A percentile compares a stretch with the other conserved stretches of the same genome.
These are phyloP conservation scores for Mythimna loreyi DNA, from an alignment of 2,888 invertebrate species.

Conservation along the genomic window DNA sequence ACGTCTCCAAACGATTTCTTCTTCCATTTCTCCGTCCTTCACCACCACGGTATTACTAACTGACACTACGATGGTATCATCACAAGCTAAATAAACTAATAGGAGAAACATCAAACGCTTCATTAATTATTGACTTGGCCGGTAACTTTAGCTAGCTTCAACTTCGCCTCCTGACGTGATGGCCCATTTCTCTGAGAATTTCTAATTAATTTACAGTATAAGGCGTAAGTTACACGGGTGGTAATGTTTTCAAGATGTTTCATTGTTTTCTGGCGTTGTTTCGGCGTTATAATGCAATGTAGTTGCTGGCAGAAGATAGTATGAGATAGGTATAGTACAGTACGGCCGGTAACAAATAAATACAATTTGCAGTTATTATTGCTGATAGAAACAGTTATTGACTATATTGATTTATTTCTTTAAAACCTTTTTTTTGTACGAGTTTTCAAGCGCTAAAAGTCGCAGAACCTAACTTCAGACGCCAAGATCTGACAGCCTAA, in stretches of 20 bases:
- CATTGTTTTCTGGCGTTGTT: background rate
- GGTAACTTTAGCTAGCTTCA: conserved; percentile 11
- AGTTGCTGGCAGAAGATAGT: too few species aligned
- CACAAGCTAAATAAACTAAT: conserved; percentile 21
- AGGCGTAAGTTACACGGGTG: background rate
- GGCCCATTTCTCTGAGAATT: conserved; percentile 27
- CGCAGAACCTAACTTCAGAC: too few species aligned
- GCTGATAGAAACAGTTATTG: too few species aligned
- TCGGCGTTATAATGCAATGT: too few species aligned
- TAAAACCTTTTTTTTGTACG: too few species aligned
- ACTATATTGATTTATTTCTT: too few species aligned
- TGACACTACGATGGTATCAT: background rate
- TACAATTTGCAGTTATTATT: too few species aligned
- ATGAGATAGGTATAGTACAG: too few species aligned
- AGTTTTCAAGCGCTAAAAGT: too few species aligned
- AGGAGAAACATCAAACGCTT: conserved; percentile 5
- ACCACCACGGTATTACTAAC: background rate
- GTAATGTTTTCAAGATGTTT: background rate
- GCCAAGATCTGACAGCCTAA: too few species aligned
- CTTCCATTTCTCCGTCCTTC: background rate
- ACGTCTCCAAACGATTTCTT: background rate
- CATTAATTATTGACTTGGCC: conserved; percentile 13
- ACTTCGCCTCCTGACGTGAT: conserved; percentile 12
- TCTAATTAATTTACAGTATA: conserved; percentile 11
- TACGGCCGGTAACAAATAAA: too few species aligned